Base-by-base conservation (phyloP, 2,888 invertebrate species). In the Anaspis maculata region DNA sequence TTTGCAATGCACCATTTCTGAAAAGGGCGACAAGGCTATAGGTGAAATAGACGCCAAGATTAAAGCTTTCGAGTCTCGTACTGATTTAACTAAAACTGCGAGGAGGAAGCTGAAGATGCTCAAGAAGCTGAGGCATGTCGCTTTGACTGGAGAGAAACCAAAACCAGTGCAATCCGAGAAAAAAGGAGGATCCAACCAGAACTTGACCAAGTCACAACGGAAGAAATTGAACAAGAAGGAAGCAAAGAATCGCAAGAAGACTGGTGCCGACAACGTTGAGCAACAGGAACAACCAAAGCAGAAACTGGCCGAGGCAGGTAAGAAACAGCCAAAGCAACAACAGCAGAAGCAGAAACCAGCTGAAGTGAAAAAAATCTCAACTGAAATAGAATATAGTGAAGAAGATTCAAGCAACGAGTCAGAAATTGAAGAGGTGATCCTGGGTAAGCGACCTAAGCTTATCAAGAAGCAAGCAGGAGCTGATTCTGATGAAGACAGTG, bases 51-150 rank as follows among this genome's bases (percentile, higher is more conserved):
- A 44, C 9, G 30, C 38, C 1, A 49, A 43, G 41, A 42, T 52
- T 29, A 19, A 39, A 27, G 37, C 25, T 3, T 39, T 51, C 13
- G 31, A 34, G 13, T 21, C 32, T 5, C 40, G 40, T 6, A 22
- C 19, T 25, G 44, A 48, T 15, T 11, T 45, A 5, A 37, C 51
- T 1, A 55, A 54, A 42, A 48, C 51, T 4, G 52, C 45, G 4
- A 48, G 37, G 31, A 44, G 34, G 13, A 54, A 49, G 32, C 15
- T 55, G 15, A 41, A 34, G n/a, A 7, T 32, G 16, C 34, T 35
- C 30, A 31, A 33, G 31, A 32, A 32, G 14, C 16, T 29, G 32
- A 33, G n/a, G 28, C 30, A 16, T 3, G 3, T 9, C 21, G 23
- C 9, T 22, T 13, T 13, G 21, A 10, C 15, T 19, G 15, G 11